These are phyloP conservation scores for Antechinus flavipes DNA, from an alignment of 2,113 vertebrate species.

Conservation along the genomic window DNA sequence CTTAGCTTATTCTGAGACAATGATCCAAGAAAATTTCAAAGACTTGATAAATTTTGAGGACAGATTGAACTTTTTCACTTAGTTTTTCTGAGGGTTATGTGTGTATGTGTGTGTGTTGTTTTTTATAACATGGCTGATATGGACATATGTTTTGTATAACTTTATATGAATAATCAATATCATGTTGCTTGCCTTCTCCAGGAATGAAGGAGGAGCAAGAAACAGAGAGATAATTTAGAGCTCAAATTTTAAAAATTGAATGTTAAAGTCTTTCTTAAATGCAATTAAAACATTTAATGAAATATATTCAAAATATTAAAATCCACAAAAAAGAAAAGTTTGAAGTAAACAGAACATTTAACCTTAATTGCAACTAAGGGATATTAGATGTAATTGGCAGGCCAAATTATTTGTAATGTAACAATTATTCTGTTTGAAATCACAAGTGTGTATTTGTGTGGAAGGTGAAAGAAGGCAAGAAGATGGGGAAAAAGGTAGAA, in stretches of 20 bases:
- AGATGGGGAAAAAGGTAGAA: background rate
- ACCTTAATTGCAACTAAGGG: background rate
- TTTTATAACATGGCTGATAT: background rate
- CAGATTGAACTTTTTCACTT: background rate
- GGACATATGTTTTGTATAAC: background rate
- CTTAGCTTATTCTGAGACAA: background rate
- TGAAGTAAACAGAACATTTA: background rate
- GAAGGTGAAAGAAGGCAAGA: background rate
- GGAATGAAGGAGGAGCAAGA: background rate
- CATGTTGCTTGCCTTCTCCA: background rate
- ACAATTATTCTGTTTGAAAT: background rate
- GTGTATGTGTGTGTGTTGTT: background rate
- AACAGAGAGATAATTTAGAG: background rate
- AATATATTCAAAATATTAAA: background rate
- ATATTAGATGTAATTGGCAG: background rate
- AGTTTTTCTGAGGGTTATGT: background rate
- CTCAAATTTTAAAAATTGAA: background rate
- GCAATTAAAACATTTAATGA: background rate
- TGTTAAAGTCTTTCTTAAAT: background rate
- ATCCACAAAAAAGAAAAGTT: background rate
- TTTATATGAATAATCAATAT: background rate
- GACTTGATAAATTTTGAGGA: background rate
- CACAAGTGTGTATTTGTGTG: background rate
- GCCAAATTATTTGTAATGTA: conserved; percentile 14
- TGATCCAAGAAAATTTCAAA: background rate